These are phyloP conservation scores for Dasypolia templi DNA, from an alignment of 2,888 invertebrate species.

Conservation along the genomic window DNA sequence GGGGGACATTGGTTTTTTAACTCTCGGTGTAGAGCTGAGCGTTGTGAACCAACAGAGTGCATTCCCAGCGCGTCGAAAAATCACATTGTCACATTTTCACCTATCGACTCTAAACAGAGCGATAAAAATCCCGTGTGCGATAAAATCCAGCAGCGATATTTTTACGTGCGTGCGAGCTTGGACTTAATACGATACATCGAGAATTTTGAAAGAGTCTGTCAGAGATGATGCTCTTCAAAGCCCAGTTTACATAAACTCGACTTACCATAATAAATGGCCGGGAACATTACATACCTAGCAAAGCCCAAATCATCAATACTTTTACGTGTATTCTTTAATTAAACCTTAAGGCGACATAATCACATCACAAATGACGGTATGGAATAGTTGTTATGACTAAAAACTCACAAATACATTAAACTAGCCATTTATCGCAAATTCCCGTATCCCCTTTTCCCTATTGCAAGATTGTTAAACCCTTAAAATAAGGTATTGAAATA, in stretches of 20 bases:
- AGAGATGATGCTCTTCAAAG: no score
- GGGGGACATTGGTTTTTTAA: no score
- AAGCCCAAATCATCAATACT: no score
- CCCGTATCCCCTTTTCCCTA: conserved; percentile 33
- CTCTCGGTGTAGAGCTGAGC: no score
- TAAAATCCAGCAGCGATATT: no score
- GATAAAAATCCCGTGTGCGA: no score
- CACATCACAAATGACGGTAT: neutral
- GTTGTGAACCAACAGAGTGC: no score
- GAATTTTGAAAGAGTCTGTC: neutral
- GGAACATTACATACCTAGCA: neutral
- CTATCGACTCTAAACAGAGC: no score
- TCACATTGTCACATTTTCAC: no score
- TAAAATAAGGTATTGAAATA: conserved; percentile 56
- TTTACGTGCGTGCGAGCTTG: no score
- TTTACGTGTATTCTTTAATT: neutral
- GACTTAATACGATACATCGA: neutral
- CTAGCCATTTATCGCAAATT: neutral
- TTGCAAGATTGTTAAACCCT: conserved; percentile 46
- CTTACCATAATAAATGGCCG: neutral
- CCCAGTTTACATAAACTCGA: no score
- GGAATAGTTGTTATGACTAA: neutral
- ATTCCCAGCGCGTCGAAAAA: no score
- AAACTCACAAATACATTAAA: neutral
- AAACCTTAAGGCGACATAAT: neutral